Conservation (phyloP, 2,888 invertebrate genomes). For the Gnatocerus cornutus region DNA sequence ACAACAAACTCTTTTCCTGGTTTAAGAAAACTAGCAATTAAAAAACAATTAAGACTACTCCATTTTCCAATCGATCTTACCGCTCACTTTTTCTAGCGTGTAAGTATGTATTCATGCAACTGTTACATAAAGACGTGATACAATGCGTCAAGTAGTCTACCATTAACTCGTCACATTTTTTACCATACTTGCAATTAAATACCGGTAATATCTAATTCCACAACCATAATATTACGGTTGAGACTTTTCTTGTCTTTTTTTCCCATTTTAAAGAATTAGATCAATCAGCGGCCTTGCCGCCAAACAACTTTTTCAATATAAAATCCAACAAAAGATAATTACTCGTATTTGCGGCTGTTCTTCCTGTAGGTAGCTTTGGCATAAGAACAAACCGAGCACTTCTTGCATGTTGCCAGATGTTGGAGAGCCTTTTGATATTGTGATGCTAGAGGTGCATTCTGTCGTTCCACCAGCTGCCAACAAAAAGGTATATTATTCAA, state of each 20-base stretch:
- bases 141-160: neutral
- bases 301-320: neutral
- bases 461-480: conserved; percentile 70
- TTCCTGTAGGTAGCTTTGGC: conserved; percentile 75
- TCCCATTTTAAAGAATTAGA: neutral
- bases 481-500: neutral
- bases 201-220: conserved; percentile 19
- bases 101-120: neutral
- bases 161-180: neutral
- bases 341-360: conserved; percentile 70
- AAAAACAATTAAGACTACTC: neutral
- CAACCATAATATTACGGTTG: neutral
- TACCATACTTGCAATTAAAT: conserved; percentile 11
- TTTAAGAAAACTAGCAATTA: too few species aligned
- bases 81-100: conserved; percentile 2
- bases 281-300: conserved; percentile 1
- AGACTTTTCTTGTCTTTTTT: neutral
- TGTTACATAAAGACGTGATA: conserved; percentile 4
- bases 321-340: conserved; percentile 57
- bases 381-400: conserved; percentile 77
- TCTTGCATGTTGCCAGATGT: conserved; percentile 73
- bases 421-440: conserved; percentile 74
- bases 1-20: neutral
- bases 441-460: conserved; percentile 71
- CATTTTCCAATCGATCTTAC: neutral